Conservation (phyloP, 2,888 invertebrate species). For the Oscheius onirici region DNA sequence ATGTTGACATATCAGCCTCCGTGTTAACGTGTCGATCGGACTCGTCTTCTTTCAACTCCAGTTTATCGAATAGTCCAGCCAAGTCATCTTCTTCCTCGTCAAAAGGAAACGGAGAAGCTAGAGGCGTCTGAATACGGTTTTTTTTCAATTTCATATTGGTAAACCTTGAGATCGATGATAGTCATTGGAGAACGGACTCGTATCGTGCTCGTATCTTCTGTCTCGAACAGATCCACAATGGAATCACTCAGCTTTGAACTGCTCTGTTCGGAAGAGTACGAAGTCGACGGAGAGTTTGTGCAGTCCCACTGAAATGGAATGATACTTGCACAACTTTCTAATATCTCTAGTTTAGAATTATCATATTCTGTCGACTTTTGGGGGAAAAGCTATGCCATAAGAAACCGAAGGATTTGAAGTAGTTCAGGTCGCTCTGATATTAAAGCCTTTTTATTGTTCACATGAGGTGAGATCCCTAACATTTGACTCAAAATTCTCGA, state of each 20-base stretch:
- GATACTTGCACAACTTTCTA: neutral
- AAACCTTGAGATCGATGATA: conserved; percentile 4
- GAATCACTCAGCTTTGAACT: neutral
- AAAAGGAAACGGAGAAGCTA: conserved; percentile 21
- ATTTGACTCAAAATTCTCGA: neutral
- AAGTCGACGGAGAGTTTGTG: conserved; percentile 15
- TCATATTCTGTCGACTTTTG: no score
- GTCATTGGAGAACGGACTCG: neutral
- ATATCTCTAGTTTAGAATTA: neutral
- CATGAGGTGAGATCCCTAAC: no score
- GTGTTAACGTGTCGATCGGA: neutral
- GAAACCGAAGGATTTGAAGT: no score
- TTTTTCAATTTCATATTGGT: neutral
- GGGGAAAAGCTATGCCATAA: no score
- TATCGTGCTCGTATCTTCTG: conserved; percentile 10
- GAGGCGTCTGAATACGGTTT: conserved; percentile 15
- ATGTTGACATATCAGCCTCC: neutral
- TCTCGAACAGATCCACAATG: neutral
- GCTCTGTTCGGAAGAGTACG: conserved; percentile 11
- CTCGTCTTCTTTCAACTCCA: conserved; percentile 19
- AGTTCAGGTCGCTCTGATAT: no score
- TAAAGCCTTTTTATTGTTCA: no score
- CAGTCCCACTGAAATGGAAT: conserved; percentile 9
- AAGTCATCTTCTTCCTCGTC: conserved; percentile 26
- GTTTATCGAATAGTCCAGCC: conserved; percentile 19